Percentiles rank a stretch among this genome's conserved stretches.
phyloP scores from a whole-genome alignment of 1,140 invertebrate genomes.

The Pseudomyrmex flavicornis region DNA sequence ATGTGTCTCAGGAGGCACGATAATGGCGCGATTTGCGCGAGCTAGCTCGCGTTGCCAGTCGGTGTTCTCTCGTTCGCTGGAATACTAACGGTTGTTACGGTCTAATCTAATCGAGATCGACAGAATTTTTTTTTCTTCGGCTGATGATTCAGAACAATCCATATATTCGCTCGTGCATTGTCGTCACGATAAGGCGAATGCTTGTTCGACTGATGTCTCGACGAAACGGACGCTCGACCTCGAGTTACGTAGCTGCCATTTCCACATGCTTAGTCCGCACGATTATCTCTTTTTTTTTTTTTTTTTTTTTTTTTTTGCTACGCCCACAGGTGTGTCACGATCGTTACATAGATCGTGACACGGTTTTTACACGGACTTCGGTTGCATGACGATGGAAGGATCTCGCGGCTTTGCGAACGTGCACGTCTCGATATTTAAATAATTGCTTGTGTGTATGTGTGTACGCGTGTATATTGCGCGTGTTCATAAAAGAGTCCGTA shows the following conservation, averaged over 20 bases:
- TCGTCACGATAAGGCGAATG: slow-evolving; percentile 8
- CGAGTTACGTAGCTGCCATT: neutral
- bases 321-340: slow-evolving; percentile 56
- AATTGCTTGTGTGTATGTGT: too few species aligned
- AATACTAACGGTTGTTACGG: neutral
- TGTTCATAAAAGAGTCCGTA: neutral
- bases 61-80: neutral
- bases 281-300: neutral
- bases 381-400: slow-evolving; percentile 21
- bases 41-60: neutral
- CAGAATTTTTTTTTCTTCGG: neutral
- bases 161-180: too few species aligned
- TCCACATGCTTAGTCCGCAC: neutral
- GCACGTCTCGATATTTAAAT: neutral
- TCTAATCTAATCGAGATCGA: slow-evolving; percentile 28
- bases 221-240: neutral
- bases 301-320: neutral
- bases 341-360: slow-evolving; percentile 45
- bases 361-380: neutral
- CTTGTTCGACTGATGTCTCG: neutral
- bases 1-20: slow-evolving; percentile 9
- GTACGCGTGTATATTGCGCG: too few species aligned
- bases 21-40: slow-evolving; percentile 15
- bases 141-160: neutral
- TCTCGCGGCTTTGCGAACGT: neutral